Evolutionary conservation across 2,113 vertebrate genomes (phyloP), one percentile per base, ranked within the genome.

Genomic region (Phalacrocorax carbo): DNA sequence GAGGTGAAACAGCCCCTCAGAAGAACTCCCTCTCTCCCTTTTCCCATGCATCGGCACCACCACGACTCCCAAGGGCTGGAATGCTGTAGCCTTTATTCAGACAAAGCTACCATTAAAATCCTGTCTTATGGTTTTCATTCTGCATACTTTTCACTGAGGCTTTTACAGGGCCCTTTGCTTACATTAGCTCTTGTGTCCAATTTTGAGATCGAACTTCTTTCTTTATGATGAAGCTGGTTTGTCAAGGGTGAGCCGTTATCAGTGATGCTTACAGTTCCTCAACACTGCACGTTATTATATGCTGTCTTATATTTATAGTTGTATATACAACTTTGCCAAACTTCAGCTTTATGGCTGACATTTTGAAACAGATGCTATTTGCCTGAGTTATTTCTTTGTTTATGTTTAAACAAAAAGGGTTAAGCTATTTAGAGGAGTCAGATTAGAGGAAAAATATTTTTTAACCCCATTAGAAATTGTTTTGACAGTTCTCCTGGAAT

Each of bases 361-460:
- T 95, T 95, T 90, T 94, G 84, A 94, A 96, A 81, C 87, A 90
- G 91, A 96, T 88, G 88, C 79, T 88, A 51, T 96, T 90, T 90
- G 82, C 77, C 44, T 55, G n/a, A 90, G 65, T 70, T 69, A 26
- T 42, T 90, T 77, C n/a, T n/a, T 66, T 40, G 55, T 51, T 48
- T 20, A 58, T 32, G 27, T 70, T 90, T 76, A 70, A 94, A 77
- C 30, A 87, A 91, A 77, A 88, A 70, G 16, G 2, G 2, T 66
- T 91, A 29, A 91, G 46, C 40, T n/a, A 51, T 42, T 73, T 70
- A 38, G 15, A 44, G 21, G 14, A 88, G 38, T 82, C 42, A 71
- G 34, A 55, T 60, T 66, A 36, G 48, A 68, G 26, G 20, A 51
- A 88, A 80, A 88, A 58, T 27, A 42, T 11, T 60, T 58, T 90